Evolutionary conservation across 2,888 invertebrate genomes (phyloP).

Genomic region (Halictus ligatus): DNA sequence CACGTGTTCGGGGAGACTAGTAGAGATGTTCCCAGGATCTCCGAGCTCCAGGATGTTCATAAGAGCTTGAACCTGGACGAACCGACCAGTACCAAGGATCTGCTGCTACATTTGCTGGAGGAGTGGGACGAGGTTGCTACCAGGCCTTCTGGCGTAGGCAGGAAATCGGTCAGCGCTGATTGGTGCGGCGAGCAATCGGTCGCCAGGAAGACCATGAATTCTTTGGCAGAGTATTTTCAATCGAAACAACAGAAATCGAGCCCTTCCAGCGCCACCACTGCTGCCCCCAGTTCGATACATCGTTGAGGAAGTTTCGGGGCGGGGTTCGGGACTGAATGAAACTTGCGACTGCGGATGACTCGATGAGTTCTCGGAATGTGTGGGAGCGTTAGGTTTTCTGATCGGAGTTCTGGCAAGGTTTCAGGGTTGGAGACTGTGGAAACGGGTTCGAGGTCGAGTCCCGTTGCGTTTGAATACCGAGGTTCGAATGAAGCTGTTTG

Average conservation of each 20-base stretch:
- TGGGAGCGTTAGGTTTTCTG: neutral
- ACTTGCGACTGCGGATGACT: neutral
- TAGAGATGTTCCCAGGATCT: constrained; percentile 81
- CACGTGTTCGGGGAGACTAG: constrained; percentile 81
- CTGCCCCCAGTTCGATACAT: constrained; percentile 65
- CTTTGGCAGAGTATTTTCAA: constrained; percentile 92
- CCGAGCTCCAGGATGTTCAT: constrained; percentile 79
- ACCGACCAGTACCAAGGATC: constrained; percentile 88
- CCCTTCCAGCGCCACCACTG: constrained; percentile 34
- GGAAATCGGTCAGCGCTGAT: constrained; percentile 91
- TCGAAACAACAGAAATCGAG: constrained; percentile 80
- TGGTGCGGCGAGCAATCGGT: constrained; percentile 90
- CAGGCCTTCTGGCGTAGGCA: constrained; percentile 85
- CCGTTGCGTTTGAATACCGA: neutral
- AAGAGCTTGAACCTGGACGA: constrained; percentile 80
- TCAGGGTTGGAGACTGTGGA: neutral
- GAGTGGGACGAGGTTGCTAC: constrained; percentile 89
- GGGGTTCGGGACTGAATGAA: neutral
- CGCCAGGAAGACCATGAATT: constrained; percentile 92
- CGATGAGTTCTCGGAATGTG: constrained; percentile 26
- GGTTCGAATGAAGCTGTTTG: neutral
- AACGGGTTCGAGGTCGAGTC: neutral
- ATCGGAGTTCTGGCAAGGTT: neutral
- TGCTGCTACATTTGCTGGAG: constrained; percentile 90
- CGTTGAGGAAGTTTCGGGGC: constrained; percentile 61